Base-by-base conservation (phyloP, 2,888 invertebrate species). In the Ophion slaviceki region DNA sequence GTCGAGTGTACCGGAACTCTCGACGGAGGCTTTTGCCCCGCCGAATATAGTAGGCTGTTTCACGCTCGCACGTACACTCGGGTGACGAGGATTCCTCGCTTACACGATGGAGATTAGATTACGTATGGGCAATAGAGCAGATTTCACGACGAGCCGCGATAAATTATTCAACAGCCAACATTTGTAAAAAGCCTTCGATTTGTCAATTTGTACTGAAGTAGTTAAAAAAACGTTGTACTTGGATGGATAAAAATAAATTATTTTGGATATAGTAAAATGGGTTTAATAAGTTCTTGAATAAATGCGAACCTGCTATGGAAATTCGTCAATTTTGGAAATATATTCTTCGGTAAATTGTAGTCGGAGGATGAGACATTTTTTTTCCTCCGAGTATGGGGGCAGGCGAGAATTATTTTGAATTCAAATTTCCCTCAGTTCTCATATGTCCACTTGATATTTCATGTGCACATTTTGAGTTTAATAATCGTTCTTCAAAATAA, bases 1-100 rank as follows among this genome's bases (percentile, higher is more conserved):
- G 81, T 79, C 84, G 64, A 70, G 78, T 81, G 61, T 71, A 86
- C 80, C 84, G 86, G 84, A 86, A 86, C 81, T 81, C 81, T 61
- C 75, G 68, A 61, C 59, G 45, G 79, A 79, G 61, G 72, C 17
- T 79, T 70, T 47, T n/a, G 45, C 70, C 32, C 17, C 70, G 32
- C 47, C 32, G 47, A 71, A 70, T 70, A 79, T 61, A 70, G 47
- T 59, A 32, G 78, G 36, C 28, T 11, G 45, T 78, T 70, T 66
- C 57, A 53, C 64, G 45, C 64, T 11, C 66, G 20, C 20, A 14
- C 32, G 45, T 74, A 72, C n/a, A 71, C 71, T 5, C 40, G 32
- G 59, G 80, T 72, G 72, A 72, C 76, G 76, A 14, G 40, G 36
- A 71, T 80, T 80, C 53, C 53, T 53, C 20, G 36, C 17, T 45